Evolutionary conservation across 2,888 invertebrate genomes (phyloP), one percentile per base, ranked within the genome.

Genomic region (Halictus quadricinctus): DNA sequence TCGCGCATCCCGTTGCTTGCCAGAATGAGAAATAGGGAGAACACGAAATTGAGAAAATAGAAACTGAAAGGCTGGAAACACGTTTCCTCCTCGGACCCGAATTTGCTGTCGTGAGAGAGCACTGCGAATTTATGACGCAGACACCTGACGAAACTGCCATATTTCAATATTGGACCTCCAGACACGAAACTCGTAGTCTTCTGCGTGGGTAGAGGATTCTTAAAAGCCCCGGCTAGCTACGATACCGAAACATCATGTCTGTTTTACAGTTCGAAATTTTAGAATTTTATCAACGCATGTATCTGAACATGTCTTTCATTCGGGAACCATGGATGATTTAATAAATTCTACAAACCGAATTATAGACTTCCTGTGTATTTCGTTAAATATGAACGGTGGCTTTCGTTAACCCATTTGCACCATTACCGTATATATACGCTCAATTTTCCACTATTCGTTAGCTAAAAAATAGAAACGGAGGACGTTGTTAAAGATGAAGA

Each of bases 61-160:
- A 82, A 85, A 81, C 81, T 79, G 80, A 81, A 86, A 83, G 64
- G 76, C 29, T 70, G 78, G 81, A 83, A 85, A 80, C 74, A 48
- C 80, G 73, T 78, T 72, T 50, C 46, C 69, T 43, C 46, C 69
- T 72, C 72, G 73, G 82, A 84, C 76, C 72, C 36, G 77, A 82
- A 82, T 48, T 2, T 46, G 58, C 73, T 46, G 25, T 54, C 73
- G 73, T 3, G 72, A 18, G 48, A 70, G 25, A 21, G 41, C 36
- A 18, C 50, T 29, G 41, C 54, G 54, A 77, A 36, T 77, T 77
- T 77, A 70, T 43, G 77, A n/a, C 43, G 77, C 50, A 25, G 69
- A 50, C 48, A 48, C 36, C 36, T 54, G 50, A 54, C 36, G 50
- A 41, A 69, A 54, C 76, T 64, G 29, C 46, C 43, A 46, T 66